A percentile compares a stretch with the other conserved stretches of the same genome.
phyloP scores from a whole-genome alignment of 2,113 vertebrate genomes.

The Proterorhinus semilunaris region DNA sequence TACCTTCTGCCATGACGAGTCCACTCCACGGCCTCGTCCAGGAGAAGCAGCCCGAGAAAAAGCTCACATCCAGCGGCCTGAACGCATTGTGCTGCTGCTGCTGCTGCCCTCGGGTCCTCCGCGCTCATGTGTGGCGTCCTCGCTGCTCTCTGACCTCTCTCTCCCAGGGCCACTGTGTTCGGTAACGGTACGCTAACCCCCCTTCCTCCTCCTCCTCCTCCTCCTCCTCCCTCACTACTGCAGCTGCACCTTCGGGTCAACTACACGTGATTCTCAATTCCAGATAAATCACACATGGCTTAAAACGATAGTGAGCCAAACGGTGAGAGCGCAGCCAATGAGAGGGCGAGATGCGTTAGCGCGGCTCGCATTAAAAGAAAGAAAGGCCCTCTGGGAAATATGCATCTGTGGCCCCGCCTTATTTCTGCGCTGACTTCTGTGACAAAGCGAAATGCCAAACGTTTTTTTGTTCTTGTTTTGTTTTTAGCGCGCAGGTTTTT shows the following conservation, averaged over 20 bases:
- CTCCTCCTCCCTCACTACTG: background rate
- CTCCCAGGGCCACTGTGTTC: too few relatives aligned
- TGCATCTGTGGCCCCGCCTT: conserved; percentile 19
- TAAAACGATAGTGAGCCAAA: conserved; percentile 47
- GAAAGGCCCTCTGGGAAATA: conserved; percentile 25
- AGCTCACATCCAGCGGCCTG: conserved; percentile 5
- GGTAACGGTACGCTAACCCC: conserved; percentile 18
- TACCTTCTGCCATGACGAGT: conserved; percentile 74
- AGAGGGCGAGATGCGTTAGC: conserved; percentile 35
- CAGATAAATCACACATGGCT: conserved; percentile 80
- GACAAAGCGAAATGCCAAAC: background rate
- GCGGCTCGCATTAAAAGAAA: background rate
- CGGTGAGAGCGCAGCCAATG: conserved; percentile 71
- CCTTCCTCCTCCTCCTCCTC: background rate
- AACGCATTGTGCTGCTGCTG: conserved; percentile 16
- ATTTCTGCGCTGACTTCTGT: background rate
- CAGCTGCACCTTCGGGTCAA: conserved; percentile 48
- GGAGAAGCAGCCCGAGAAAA: conserved; percentile 16
- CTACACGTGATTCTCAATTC: conserved; percentile 74
- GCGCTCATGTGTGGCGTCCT: conserved; percentile 9
- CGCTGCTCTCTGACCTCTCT: conserved; percentile 43
- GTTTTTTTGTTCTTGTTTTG: too few relatives aligned
- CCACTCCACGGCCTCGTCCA: conserved; percentile 45
- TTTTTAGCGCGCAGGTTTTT: background rate
- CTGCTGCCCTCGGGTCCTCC: conserved; percentile 10